phyloP scores from a whole-genome alignment of 1,140 invertebrate species.

The Teleogryllus occipitalis region DNA sequence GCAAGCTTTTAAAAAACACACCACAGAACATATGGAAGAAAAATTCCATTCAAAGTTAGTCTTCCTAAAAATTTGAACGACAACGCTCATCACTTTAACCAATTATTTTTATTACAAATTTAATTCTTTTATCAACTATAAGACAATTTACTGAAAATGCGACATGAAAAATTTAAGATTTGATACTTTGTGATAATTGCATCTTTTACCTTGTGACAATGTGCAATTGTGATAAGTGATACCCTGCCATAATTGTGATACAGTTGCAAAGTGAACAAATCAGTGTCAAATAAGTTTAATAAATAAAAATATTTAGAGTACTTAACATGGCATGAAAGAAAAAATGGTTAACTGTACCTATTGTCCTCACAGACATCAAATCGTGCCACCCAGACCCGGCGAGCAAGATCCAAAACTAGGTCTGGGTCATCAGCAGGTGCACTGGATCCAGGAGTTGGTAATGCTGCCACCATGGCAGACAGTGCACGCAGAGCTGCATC shows the following conservation, averaged over 20 bases:
- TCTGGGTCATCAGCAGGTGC: slow-evolving; percentile 43
- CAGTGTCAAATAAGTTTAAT: slow-evolving; percentile 8
- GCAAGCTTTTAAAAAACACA: slow-evolving; percentile 18
- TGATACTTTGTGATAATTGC: too few relatives aligned
- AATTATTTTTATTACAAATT: too few relatives aligned
- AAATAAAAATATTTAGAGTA: slow-evolving; percentile 15
- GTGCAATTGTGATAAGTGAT: too few relatives aligned
- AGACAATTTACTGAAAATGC: too few relatives aligned
- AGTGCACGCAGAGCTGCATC: slow-evolving; percentile 69
- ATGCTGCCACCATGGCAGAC: slow-evolving; percentile 50
- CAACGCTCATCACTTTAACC: neutral
- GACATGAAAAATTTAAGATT: too few relatives aligned
- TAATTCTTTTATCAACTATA: too few relatives aligned
- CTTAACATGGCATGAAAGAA: neutral
- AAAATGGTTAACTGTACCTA: slow-evolving; percentile 34
- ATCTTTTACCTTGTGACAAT: too few relatives aligned
- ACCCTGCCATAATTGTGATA: too few relatives aligned
- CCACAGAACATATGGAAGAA: too few relatives aligned
- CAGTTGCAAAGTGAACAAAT: neutral
- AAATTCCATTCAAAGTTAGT: neutral
- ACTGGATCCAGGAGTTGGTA: slow-evolving; percentile 43
- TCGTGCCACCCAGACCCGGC: slow-evolving; percentile 67
- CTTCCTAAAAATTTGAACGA: too few relatives aligned
- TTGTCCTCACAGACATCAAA: slow-evolving; percentile 65
- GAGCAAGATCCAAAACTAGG: slow-evolving; percentile 51